Base-by-base conservation (phyloP, 2,113 vertebrate genomes). In the Malurus elegans region DNA sequence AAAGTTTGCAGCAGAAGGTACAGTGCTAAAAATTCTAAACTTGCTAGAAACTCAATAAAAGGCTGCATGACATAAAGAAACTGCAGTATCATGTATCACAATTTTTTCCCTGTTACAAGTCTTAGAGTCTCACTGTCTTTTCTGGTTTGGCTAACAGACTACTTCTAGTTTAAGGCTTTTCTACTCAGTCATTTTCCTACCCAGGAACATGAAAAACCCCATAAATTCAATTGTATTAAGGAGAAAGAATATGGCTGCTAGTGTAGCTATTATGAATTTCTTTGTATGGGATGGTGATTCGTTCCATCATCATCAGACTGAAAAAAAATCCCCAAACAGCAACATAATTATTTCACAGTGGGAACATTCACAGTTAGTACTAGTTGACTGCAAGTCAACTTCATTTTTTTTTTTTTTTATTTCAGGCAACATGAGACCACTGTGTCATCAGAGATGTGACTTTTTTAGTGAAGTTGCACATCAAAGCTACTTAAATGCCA, bases 91-190 rank as follows among this genome's bases (percentile, higher is more conserved):
- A 67, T 12, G 8, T 48, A 23, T 62, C 15, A 32, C 14, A 18
- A 6, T 36, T 73, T 88, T 75, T 69, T 25, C 2, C 10, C 25
- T 0, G 0, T 47, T 47, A 9, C 3, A 69, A 16, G 24, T 45
- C 25, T 74, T 58, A n/a, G 5, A 24, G 38, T 67, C 10, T 71
- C 29, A 26, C 25, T 65, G 28, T 16, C 29, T 80, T 13, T 40
- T 92, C 29, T 40, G 9, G 12, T 54, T 87, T 87, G 9, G 17
- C 24, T 58, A 57, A 48, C 10, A 78, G 26, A 34, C 23, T 51
- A 4, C 3, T 76, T 56, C 48, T 69, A 23, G 6, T 18, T 44
- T 40, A 67, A 13, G 15, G 5, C 4, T 60, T 26, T 40, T 79
- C 32, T 42, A 26, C 2, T 50, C 12, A 31, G 34, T 48, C 14